Conservation (phyloP, 2,797 vertebrate genomes). For the Myioborus melanocephalus region DNA sequence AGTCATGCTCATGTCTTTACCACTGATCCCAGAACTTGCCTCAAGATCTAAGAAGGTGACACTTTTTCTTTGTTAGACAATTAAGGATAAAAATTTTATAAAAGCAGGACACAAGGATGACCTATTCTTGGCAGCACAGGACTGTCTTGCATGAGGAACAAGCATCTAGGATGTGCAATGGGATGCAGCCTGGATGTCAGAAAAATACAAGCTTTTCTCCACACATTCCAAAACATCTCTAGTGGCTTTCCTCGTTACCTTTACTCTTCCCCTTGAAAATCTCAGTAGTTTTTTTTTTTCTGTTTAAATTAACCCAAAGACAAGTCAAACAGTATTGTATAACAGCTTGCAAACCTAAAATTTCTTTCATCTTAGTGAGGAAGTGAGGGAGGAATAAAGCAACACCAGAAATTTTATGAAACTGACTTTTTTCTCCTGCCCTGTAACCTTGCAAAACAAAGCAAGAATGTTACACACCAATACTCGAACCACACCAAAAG, state of each 20-base stretch:
- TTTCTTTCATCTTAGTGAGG: not conserved
- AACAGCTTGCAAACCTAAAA: not conserved
- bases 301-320: not conserved
- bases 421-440: not conserved
- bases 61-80: not conserved
- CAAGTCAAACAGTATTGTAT: not conserved
- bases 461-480: not conserved
- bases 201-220: not conserved
- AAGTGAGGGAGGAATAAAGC: not conserved
- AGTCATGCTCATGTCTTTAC: not conserved
- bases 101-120: not conserved
- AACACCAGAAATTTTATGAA: not conserved
- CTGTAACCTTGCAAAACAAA: conserved; percentile 27
- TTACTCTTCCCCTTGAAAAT: not conserved
- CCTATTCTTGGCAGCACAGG: not conserved
- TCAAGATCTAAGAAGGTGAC: not conserved
- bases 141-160: not conserved
- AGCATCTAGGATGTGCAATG: rapidly evolving
- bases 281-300: not conserved
- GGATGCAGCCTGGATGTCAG: not conserved
- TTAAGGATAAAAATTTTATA: rapidly evolving
- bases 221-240: not conserved
- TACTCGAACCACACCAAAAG: conserved; percentile 26
- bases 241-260: not conserved
- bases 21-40: not conserved